Conservation (phyloP, 2,797 vertebrate species). For the Chelonia mydas region DNA sequence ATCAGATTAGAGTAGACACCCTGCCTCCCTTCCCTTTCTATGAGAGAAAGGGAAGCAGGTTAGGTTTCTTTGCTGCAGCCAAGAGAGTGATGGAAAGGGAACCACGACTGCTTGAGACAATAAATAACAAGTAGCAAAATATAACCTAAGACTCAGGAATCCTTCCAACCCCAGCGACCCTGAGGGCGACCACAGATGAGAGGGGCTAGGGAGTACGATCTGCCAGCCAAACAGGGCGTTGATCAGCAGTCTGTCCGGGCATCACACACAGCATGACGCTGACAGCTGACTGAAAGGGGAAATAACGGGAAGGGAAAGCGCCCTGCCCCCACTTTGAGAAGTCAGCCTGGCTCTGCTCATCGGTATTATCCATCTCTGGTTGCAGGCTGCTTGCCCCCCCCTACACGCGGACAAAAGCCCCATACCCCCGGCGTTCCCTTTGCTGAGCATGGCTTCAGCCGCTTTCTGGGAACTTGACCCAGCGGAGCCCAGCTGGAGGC, state of each 20-base stretch:
- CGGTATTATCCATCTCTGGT: neutral
- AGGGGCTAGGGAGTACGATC: neutral
- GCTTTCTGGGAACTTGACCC: neutral
- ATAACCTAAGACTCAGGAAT: neutral
- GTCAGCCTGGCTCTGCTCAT: neutral
- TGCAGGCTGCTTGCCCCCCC: neutral
- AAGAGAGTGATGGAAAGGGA: neutral
- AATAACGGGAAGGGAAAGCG: neutral
- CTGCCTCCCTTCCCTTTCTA: neutral
- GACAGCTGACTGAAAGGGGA: neutral
- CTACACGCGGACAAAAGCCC: neutral
- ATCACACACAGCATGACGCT: too few species aligned
- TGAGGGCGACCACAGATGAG: neutral
- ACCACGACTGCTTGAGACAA: neutral
- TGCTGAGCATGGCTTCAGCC: neutral
- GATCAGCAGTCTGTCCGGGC: neutral
- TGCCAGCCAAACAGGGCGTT: neutral
- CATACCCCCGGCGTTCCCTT: neutral
- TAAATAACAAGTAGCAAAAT: neutral
- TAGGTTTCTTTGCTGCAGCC: neutral
- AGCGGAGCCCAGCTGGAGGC: neutral
- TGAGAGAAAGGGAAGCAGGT: neutral
- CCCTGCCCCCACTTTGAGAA: neutral
- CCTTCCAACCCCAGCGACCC: neutral
- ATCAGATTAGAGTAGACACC: neutral